A percentile compares a stretch with the other conserved stretches of the same genome.
These are phyloP conservation scores for Tangara arthus DNA, from an alignment of 2,797 vertebrate genomes.

Conservation along the genomic window DNA sequence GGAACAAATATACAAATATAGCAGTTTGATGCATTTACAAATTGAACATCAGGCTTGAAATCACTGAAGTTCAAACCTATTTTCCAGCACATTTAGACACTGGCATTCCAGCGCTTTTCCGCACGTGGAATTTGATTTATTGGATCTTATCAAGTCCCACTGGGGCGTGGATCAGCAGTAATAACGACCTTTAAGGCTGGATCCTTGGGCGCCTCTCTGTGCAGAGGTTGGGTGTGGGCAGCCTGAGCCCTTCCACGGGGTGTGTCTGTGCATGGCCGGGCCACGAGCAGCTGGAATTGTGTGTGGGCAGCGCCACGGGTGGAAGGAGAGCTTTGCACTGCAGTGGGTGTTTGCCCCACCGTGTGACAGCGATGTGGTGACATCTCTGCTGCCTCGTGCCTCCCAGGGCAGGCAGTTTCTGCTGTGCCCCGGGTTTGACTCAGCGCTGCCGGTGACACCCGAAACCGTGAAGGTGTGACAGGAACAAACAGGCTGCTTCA, in stretches of 20 bases:
- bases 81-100: neutral
- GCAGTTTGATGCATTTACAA: neutral
- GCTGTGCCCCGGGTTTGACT: neutral
- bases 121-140: neutral
- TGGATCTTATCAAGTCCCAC: neutral
- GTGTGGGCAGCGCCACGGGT: neutral
- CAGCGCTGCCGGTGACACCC: neutral
- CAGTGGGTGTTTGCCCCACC: fast-evolving
- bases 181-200: neutral
- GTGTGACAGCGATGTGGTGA: fast-evolving
- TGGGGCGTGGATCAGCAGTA: neutral
- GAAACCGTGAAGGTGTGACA: neutral
- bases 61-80: neutral
- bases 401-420: neutral
- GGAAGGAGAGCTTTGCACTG: neutral
- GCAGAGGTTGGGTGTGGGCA: fast-evolving
- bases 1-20: neutral
- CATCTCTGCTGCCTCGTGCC: neutral
- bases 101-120: neutral
- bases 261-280: fast-evolving
- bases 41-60: neutral
- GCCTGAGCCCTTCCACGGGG: fast-evolving
- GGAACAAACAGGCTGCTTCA: neutral
- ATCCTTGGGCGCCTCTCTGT: no score
- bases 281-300: neutral